Conservation (phyloP, 2,113 vertebrate genomes). For the Corythornis madagascariensis region DNA sequence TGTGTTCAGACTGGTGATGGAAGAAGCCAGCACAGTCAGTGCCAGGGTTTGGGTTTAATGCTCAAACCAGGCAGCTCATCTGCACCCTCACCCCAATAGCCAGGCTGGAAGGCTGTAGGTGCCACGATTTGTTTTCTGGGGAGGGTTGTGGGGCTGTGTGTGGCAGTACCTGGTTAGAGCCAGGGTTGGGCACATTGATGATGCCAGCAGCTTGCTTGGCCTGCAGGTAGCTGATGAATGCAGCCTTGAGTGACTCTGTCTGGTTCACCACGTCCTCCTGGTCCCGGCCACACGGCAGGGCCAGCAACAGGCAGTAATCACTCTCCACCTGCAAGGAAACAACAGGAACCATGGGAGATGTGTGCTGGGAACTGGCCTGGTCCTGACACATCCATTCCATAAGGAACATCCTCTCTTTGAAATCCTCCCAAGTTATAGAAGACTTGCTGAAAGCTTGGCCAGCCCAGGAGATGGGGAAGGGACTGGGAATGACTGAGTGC, state of each 20-base stretch:
- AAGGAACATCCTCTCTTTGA: background rate
- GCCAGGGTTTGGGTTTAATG: accelerated
- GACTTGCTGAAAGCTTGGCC: background rate
- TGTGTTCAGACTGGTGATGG: accelerated
- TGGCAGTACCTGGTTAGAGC: constrained; percentile 90
- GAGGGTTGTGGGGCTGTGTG: background rate
- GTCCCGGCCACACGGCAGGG: constrained; percentile 94
- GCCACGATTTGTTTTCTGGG: background rate
- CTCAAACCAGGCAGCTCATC: background rate
- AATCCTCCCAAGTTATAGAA: background rate
- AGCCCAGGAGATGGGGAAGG: background rate
- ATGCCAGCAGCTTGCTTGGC: constrained; percentile 97
- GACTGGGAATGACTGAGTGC: background rate
- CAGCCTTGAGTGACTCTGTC: constrained; percentile 94
- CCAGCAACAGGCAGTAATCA: constrained; percentile 95
- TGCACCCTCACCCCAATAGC: accelerated
- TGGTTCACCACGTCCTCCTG: constrained; percentile 95
- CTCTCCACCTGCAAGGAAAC: constrained; percentile 86
- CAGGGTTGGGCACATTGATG: constrained; percentile 98
- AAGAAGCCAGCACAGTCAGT: accelerated
- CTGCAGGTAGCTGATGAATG: constrained; percentile 98
- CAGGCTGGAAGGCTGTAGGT: accelerated
- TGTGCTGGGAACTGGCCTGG: background rate
- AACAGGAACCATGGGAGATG: background rate
- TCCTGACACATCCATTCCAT: background rate